A percentile compares a stretch with the other conserved stretches of the same genome.
phyloP scores from a whole-genome alignment of 2,888 invertebrate species.

The Ischnura elegans region DNA sequence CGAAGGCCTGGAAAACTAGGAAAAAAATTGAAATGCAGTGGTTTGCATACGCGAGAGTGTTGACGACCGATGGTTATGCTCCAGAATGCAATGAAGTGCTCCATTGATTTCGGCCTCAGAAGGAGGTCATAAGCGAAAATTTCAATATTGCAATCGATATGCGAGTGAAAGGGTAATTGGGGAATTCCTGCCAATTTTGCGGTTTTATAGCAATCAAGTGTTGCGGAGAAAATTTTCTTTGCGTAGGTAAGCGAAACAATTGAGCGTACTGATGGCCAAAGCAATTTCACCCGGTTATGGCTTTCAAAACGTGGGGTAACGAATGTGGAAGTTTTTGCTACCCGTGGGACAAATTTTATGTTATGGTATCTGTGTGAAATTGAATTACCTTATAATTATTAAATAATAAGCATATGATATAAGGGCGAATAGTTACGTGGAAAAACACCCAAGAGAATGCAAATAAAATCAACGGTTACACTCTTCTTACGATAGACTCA shows the following conservation, averaged over 20 bases:
- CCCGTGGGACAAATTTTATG: neutral
- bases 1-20: too few relatives aligned
- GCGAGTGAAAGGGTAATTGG: neutral
- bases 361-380: too few relatives aligned
- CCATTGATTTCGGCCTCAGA: neutral
- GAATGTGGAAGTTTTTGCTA: neutral
- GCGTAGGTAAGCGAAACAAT: neutral
- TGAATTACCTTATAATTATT: too few relatives aligned
- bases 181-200: neutral
- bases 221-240: neutral
- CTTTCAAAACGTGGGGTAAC: neutral
- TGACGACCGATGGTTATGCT: neutral
- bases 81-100: neutral
- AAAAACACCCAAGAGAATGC: too few relatives aligned
- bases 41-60: neutral
- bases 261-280: neutral
- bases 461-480: too few relatives aligned
- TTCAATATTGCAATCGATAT: neutral
- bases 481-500: too few relatives aligned
- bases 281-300: neutral
- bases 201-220: neutral
- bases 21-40: neutral
- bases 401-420: too few relatives aligned
- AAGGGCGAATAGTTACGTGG: too few relatives aligned
- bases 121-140: neutral